Evolutionary conservation across 2,888 invertebrate genomes (phyloP), one percentile per base, ranked within the genome.

Genomic region (Ormia ochracea): DNA sequence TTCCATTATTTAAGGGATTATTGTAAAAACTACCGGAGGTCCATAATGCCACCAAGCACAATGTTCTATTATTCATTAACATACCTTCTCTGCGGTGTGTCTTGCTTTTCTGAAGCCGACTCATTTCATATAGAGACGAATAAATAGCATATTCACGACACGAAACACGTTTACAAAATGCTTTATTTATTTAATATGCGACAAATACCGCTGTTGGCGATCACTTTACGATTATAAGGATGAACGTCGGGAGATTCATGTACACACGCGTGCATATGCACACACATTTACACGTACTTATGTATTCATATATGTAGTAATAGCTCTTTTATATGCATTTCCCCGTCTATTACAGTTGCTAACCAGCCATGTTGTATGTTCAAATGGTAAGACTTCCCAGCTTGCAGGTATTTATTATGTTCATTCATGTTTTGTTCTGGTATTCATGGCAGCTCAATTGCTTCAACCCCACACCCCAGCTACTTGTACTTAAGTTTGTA

Each of bases 131-230:
- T 61, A 23, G 19, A 36, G 66, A 61, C 17, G 58, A 70, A 63
- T 68, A 75, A 73, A 72, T 63, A 70, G 50, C 48, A 52, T 65
- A 76, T 72, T 76, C 33, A 73, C 41, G 59, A 50, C 33, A 76
- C 36, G 56, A 74, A 70, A 61, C 68, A 75, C 69, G 66, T 78
- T 61, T 28, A 28, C 23, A 52, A 41, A 6, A 28, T 56, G 65
- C 61, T 50, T 54, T 72, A 72, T 72, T 75, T 74, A 80, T 70
- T 82, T 82, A 79, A 50, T 69, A 73, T 76, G 69, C 76, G 72
- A 79, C 79, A 79, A 79, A 73, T 77, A 52, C 43, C 48, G 63
- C 81, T 69, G 59, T 26, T 56, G 54, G 69, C 41, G 68, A 73
- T 69, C 73, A 65, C 63, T 68, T 63, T 72, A 58, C 65, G 52